Base-by-base conservation (phyloP, 1,140 invertebrate species). In the Aricia agestis region DNA sequence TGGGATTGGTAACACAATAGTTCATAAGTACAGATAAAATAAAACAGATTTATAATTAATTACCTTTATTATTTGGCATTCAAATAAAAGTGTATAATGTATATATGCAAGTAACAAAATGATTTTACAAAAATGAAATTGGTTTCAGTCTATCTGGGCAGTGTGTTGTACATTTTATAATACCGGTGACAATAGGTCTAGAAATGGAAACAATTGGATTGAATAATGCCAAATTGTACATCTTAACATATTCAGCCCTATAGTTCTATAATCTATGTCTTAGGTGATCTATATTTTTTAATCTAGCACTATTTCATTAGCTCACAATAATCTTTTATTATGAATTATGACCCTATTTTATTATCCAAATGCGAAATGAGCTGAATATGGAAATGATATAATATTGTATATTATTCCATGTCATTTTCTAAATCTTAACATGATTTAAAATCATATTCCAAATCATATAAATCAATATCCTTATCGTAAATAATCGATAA, bases 1-100 rank as follows among this genome's bases (percentile, higher is more conserved):
- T 99, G 78, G 98, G 98, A 76, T 85, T 95, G 78, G 94, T 95
- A 42, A 89, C 89, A 72, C 89, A 91, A 69, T 91, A 78, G 85
- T 77, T 72, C 71, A 65, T 74, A 71, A 76, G 68, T 73, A 66
- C 73, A 72, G 68, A 73, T 68, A 25, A 71, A 84, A 81, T 81
- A 78, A 86, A 84, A 80, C 78, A 78, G 61, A 74, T 31, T 69
- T 72, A 66, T 52, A 79, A 69, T 61, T 73, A 69, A 76, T 75
- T 76, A 76, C 76, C 74, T 74, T 82, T 80, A 81, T 89, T 91
- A 91, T 91, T 91, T 91, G 89, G 87, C 89, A 90, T 90, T 91
- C 82, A 90, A 89, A 88, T 89, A 83, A 87, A 85, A 78, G 76
- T 78, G 79, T 88, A 84, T 82, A 87, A 85, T 77, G 76, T 78